A percentile compares a stretch with the other conserved stretches of the same genome.
phyloP scores from a whole-genome alignment of 1,140 invertebrate species.

The Drosophila mauritiana region DNA sequence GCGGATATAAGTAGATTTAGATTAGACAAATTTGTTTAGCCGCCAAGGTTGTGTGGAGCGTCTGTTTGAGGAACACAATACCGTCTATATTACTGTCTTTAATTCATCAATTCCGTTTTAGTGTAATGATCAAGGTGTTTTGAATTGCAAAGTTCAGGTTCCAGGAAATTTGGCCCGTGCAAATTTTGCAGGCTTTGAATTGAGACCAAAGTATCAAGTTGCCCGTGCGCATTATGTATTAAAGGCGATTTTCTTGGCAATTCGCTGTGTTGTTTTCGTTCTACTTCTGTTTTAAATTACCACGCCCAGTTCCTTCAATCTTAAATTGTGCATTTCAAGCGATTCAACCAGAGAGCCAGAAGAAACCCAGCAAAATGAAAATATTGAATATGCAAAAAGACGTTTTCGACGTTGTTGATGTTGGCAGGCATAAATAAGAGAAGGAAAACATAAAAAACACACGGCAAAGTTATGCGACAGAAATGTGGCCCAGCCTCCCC shows the following conservation, averaged over 20 bases:
- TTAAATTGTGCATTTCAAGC: conserved; percentile 62
- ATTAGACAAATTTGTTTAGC: conserved; percentile 39
- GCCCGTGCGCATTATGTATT: too few species aligned
- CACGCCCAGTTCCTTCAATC: conserved; percentile 42
- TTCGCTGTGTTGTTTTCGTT: background rate
- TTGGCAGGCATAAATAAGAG: conserved; percentile 32
- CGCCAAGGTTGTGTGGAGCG: conserved; percentile 14
- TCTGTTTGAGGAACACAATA: conserved; percentile 11
- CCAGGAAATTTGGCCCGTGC: too few species aligned
- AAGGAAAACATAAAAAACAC: conserved; percentile 45
- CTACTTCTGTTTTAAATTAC: background rate
- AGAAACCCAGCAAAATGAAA: conserved; percentile 31
- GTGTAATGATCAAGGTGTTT: conserved; percentile 36
- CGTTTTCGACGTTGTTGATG: conserved; percentile 13
- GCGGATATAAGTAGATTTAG: conserved; percentile 37
- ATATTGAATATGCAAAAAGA: conserved; percentile 34
- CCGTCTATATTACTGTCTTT: conserved; percentile 3
- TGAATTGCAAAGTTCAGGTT: background rate
- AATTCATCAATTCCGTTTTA: conserved; percentile 21
- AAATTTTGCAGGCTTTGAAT: background rate
- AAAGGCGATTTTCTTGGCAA: background rate
- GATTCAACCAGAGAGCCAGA: conserved; percentile 7
- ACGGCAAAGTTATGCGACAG: conserved; percentile 65
- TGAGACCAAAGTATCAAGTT: background rate
- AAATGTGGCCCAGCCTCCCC: conserved; percentile 34